Evolutionary conservation across 2,797 vertebrate species (phyloP).

Genomic region (Pitangus sulphuratus): DNA sequence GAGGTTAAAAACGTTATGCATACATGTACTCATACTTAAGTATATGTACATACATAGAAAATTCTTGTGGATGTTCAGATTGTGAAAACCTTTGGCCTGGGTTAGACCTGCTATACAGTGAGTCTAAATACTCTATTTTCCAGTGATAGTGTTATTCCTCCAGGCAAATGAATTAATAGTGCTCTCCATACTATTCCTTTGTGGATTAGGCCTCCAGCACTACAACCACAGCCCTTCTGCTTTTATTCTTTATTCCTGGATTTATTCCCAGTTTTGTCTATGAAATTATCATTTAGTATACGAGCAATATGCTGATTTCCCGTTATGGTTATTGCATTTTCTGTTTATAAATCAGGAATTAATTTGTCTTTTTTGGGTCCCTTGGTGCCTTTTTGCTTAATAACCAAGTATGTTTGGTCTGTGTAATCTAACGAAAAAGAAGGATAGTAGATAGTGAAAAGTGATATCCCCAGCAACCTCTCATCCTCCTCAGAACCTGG

Average conservation of each 20-base stretch:
- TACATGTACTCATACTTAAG: accelerated
- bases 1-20: background rate
- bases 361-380: constrained; percentile 61
- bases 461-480: background rate
- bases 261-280: constrained; percentile 59
- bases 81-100: background rate
- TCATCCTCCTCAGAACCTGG: background rate
- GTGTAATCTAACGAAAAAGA: constrained; percentile 46
- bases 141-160: background rate
- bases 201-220: background rate
- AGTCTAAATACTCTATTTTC: background rate
- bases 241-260: constrained; percentile 45
- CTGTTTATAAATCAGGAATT: constrained; percentile 65
- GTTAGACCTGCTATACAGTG: background rate
- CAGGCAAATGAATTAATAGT: background rate
- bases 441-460: constrained; percentile 1
- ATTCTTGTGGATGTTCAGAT: background rate
- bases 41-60: background rate
- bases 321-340: constrained; percentile 46
- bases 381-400: constrained; percentile 45
- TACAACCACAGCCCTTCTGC: background rate
- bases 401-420: constrained; percentile 43
- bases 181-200: background rate
- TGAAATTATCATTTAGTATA: constrained; percentile 56
- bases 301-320: constrained; percentile 61